Base-by-base conservation (phyloP, 2,888 invertebrate species). In the Ichneumoninae sp. region DNA sequence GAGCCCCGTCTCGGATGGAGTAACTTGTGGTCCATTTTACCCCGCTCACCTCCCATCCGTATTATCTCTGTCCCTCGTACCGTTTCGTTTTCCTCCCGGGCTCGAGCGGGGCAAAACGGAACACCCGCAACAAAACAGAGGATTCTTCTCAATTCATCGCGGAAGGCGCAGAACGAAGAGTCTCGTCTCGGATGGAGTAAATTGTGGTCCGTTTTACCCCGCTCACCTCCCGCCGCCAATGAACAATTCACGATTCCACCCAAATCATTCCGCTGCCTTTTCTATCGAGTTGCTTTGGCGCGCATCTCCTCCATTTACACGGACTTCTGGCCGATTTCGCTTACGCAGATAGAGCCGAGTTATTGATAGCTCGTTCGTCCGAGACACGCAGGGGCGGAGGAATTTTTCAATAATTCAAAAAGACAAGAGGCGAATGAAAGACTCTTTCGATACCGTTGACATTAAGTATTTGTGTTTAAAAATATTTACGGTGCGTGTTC, bases 401-500 rank as follows among this genome's bases (percentile, higher is more conserved):
- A 40, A 40, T 40, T 40, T 40, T 40, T 40, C 40, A 40, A 40
- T 40, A 10, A 40, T 40, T 40, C 40, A 40, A 10, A 10, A 10
- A 10, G 40, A 40, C 40, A 40, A 10, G 40, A 40, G 40, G 10
- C 3, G 40, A 8, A 40, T 40, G 10, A 40, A 40, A 40, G 40
- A 40, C 7, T 40, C 40, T 40, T 40, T 40, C 40, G 40, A 40
- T 40, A 57, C 26, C 22, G 47, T 57, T 26, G 30, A 57, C 57
- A 77, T 68, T 69, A 60, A 66, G 44, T 47, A 60, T 78, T 69
- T 50, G 60, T 30, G 13, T 57, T 33, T 77, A 40, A 5, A 70
- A 65, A 65, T 70, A 79, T 71, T 79, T 22, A 79, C 36, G 36
- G 26, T 36, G 19, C 40, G 62, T 40, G 47, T 47, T 79, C 50